Evolutionary conservation across 2,797 vertebrate genomes (phyloP).

Genomic region (Microhierax caerulescens): DNA sequence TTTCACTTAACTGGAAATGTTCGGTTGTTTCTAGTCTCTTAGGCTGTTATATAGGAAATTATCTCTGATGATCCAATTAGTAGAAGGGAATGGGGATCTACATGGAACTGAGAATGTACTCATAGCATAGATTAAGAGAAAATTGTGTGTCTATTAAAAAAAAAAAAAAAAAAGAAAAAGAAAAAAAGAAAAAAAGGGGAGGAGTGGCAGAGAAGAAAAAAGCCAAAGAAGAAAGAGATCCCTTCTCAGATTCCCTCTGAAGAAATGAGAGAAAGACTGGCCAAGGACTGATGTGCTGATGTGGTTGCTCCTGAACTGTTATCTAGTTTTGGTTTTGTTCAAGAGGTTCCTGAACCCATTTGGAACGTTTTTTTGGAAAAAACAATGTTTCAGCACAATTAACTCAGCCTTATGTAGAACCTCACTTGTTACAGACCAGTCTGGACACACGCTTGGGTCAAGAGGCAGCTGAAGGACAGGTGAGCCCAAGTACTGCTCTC

Average conservation of each 20-base stretch:
- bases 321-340: too few relatives aligned
- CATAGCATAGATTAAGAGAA: conserved; percentile 31
- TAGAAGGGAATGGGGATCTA: conserved; percentile 34
- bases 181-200: fast-evolving
- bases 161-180: neutral
- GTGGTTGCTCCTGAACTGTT: too few relatives aligned
- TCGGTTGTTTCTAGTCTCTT: conserved; percentile 26
- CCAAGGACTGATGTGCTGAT: neutral
- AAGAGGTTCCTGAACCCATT: neutral
- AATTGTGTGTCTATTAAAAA: neutral
- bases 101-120: conserved; percentile 29
- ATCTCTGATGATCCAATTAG: conserved; percentile 57
- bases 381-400: neutral
- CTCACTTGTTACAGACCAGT: neutral
- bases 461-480: neutral
- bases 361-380: neutral
- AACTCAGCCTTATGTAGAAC: neutral
- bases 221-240: neutral
- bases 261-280: neutral
- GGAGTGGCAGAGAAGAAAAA: neutral
- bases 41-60: conserved; percentile 53
- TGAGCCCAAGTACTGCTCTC: neutral
- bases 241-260: neutral
- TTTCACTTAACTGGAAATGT: conserved; percentile 54
- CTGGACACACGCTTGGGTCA: neutral